Percentiles rank a stretch among this genome's conserved stretches.
Evolutionary conservation across 2,888 invertebrate species (phyloP).

Genomic region (Leptinotarsa juncta): DNA sequence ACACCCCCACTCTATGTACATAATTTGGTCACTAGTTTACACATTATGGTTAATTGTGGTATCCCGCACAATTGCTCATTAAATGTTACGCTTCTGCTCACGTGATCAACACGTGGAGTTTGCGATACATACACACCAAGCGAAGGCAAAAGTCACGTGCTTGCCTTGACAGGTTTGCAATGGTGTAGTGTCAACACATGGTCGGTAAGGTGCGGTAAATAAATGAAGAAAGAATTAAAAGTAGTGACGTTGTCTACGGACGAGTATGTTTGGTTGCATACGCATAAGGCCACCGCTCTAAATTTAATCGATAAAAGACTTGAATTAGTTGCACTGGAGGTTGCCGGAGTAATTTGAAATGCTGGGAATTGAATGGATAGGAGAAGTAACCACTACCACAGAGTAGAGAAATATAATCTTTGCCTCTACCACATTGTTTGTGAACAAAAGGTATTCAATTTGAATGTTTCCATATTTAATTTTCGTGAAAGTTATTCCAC

Average conservation of each 20-base stretch:
- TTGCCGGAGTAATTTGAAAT: neutral
- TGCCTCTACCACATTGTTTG: too few species aligned
- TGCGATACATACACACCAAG: slow-evolving; percentile 37
- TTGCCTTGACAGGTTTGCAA: slow-evolving; percentile 33
- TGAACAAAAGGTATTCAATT: too few species aligned
- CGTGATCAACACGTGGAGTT: slow-evolving; percentile 62
- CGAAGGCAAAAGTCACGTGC: slow-evolving; percentile 34
- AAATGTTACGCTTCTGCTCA: slow-evolving; percentile 63
- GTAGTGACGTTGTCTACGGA: neutral
- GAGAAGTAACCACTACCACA: too few species aligned
- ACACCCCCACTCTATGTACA: slow-evolving; percentile 62
- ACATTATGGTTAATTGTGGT: slow-evolving; percentile 68
- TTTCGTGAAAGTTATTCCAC: too few species aligned
- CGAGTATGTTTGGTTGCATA: slow-evolving; percentile 51
- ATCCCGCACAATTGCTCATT: slow-evolving; percentile 66
- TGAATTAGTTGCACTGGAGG: neutral
- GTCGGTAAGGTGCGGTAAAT: slow-evolving; percentile 17
- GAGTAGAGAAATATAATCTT: too few species aligned
- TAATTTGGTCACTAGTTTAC: slow-evolving; percentile 68
- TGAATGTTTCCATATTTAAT: too few species aligned
- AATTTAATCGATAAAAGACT: neutral
- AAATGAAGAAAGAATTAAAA: neutral
- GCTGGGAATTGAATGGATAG: neutral
- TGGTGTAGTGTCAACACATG: slow-evolving; percentile 18
- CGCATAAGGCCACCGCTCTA: neutral